Conservation (phyloP, 2,113 vertebrate species). For the Pongo abelii region DNA sequence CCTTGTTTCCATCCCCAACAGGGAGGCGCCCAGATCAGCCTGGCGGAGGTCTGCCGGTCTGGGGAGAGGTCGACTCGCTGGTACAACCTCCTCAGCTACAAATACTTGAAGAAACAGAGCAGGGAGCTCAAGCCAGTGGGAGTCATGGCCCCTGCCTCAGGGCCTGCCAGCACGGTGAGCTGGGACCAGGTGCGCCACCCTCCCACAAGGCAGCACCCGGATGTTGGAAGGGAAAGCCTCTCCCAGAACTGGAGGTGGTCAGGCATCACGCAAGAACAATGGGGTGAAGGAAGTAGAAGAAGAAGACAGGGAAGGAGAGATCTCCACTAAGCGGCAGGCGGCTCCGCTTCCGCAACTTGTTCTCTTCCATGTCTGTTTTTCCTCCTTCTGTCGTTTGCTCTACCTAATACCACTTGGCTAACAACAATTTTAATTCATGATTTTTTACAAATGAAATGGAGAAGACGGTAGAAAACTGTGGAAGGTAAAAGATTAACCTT, state of each 20-base stretch:
- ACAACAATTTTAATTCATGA: not conserved
- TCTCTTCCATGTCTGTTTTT: not conserved
- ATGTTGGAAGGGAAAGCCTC: not conserved
- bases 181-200: not conserved
- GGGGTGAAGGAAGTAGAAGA: not conserved
- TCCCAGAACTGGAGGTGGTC: not conserved
- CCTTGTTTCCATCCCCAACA: slow-evolving; percentile 68
- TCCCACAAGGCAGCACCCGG: not conserved
- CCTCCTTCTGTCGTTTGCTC: too few relatives aligned
- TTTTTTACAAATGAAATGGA: not conserved
- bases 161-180: slow-evolving; percentile 82
- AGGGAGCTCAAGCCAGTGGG: slow-evolving; percentile 81
- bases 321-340: not conserved
- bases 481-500: not conserved
- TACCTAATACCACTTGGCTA: not conserved
- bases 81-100: slow-evolving; percentile 95
- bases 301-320: too few relatives aligned
- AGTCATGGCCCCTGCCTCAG: slow-evolving; percentile 66
- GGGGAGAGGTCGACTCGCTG: slow-evolving; percentile 91
- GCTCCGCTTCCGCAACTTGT: not conserved
- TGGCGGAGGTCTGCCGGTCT: slow-evolving; percentile 91
- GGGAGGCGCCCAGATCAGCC: slow-evolving; percentile 96
- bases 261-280: not conserved
- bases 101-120: slow-evolving; percentile 87
- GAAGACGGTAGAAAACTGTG: not conserved